These are phyloP conservation scores for Plagodis pulveraria DNA, from an alignment of 2,888 invertebrate genomes.

Conservation along the genomic window DNA sequence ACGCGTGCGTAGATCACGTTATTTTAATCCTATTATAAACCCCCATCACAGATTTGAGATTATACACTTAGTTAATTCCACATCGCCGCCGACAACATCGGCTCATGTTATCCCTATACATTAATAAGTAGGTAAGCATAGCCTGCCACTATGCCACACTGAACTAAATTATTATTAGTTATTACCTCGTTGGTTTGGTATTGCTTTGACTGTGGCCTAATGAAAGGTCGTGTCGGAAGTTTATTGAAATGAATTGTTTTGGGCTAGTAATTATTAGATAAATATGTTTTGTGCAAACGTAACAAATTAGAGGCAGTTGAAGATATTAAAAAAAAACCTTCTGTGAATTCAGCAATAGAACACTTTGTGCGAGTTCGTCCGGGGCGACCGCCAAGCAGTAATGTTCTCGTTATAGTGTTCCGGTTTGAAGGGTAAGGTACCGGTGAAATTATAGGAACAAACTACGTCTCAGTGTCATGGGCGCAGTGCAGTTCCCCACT, in stretches of 20 bases:
- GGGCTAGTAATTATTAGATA: no score
- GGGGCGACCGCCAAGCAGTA: no score
- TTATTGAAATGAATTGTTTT: not conserved
- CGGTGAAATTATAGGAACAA: no score
- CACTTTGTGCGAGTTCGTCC: no score
- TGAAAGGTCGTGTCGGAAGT: not conserved
- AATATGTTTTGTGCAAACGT: no score
- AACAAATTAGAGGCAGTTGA: no score
- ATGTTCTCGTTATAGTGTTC: no score
- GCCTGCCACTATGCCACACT: conserved; percentile 1
- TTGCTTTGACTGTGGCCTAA: not conserved
- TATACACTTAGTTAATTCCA: conserved; percentile 55
- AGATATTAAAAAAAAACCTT: no score
- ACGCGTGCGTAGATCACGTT: conserved; percentile 13
- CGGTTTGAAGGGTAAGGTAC: no score
- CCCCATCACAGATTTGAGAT: conserved; percentile 31
- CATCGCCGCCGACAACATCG: conserved; percentile 43
- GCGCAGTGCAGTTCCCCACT: no score
- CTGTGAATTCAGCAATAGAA: no score
- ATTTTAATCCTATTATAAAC: conserved; percentile 26
- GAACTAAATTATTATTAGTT: conserved; percentile 9
- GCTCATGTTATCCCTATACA: conserved; percentile 39
- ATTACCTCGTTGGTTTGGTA: not conserved
- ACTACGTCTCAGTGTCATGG: no score
- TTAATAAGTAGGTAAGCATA: conserved; percentile 19